Base-by-base conservation (phyloP, 2,888 invertebrate species). In the Xanthorhoe designata region DNA sequence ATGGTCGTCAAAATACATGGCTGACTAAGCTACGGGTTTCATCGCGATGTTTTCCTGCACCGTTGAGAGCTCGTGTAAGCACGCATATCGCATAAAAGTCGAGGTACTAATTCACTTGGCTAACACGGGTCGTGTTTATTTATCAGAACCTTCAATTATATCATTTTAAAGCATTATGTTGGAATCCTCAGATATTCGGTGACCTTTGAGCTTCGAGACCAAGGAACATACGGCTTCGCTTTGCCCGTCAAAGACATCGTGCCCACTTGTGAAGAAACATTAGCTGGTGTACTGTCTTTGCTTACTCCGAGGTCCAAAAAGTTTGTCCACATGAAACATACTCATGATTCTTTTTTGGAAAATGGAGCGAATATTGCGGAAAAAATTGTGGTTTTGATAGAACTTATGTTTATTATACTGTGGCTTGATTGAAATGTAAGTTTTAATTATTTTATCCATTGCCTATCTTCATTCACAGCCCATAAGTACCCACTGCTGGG, bases 191-290 rank as follows among this genome's bases (percentile, higher is more conserved):
- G 91, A 9, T 94, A 96, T 57, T 92, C 95, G 0, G 94, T 95
- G 71, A 95, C 95, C 0, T 95, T 96, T 58, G 97, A 97, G 82
- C 89, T 97, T 2, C 90, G 96, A 4, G 96, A 96, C 76, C 85
- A 78, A 0, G 95, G 96, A 0, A 71, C 79, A 32, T 88, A 94
- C 51, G 97, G 97, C 0, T 97, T 97, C 78, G 81, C 95, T 5
- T 84, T 97, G 6, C 96, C 96, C 0, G 87, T 95, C 0, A 70
- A 84, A 0, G 90, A 95, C 74, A 97, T 97, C 54, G 79, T 94
- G 18, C 95, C 95, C 0, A 95, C 95, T 0, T 95, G 95, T 53
- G 76, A 86, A 63, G 96, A 96, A 81, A 94, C 94, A 0, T 70
- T 95, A 68, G 95, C 94, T 51, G 94, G 94, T 0, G 18, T 95